phyloP scores from a whole-genome alignment of 30 jellyfish, hydroid and myxozoan genomes.

The Aurelia aurita region DNA sequence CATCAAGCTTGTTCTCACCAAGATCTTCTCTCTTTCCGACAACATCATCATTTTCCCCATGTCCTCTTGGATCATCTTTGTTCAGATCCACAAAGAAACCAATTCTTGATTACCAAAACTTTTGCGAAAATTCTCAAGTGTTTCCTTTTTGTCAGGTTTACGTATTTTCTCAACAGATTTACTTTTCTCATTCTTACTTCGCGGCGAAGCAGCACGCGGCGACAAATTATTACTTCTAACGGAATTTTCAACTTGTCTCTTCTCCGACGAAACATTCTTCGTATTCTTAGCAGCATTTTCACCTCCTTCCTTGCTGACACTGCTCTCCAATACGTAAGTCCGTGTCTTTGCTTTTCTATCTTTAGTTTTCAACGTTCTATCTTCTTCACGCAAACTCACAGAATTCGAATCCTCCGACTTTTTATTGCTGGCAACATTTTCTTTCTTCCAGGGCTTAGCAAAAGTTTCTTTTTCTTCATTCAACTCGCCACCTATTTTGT shows the following conservation, averaged over 20 bases:
- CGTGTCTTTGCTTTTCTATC: background rate
- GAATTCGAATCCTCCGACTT: background rate
- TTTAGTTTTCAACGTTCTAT: background rate
- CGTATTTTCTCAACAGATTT: background rate
- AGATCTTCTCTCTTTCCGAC: no score
- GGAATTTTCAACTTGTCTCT: no score
- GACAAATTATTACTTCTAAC: no score
- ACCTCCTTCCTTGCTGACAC: background rate
- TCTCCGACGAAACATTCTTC: background rate
- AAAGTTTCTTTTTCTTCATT: background rate
- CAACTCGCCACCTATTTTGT: background rate
- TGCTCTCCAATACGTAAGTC: background rate
- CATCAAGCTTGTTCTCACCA: no score
- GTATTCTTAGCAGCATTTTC: background rate
- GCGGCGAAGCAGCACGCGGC: background rate
- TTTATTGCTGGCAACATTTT: background rate
- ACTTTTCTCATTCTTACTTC: background rate
- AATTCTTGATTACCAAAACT: slow-evolving; percentile 51
- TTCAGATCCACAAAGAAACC: slow-evolving; percentile 57
- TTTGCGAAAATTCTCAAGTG: slow-evolving; percentile 41
- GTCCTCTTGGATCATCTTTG: background rate
- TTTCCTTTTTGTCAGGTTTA: slow-evolving; percentile 15
- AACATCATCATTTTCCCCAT: background rate
- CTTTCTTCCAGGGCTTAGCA: no score
- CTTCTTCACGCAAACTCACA: background rate